phyloP scores from a whole-genome alignment of 2,113 vertebrate genomes.

The Phalacrocorax carbo region DNA sequence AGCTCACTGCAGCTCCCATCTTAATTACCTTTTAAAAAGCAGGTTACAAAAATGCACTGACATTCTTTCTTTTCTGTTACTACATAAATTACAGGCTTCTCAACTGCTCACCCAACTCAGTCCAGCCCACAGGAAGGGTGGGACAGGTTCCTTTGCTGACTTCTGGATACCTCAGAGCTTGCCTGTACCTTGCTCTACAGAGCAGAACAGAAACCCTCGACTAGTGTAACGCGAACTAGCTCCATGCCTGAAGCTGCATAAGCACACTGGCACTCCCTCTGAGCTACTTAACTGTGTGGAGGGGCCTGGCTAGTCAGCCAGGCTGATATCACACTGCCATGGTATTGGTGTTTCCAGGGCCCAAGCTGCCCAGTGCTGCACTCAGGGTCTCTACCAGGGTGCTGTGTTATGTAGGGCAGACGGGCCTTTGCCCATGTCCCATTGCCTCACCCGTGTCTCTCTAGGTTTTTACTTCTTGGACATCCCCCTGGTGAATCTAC shows the following conservation, averaged over 20 bases:
- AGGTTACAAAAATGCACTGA: conserved; percentile 72
- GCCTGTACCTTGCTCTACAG: background rate
- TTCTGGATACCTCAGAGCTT: background rate
- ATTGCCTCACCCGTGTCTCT: background rate
- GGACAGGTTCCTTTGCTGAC: background rate
- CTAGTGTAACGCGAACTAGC: background rate
- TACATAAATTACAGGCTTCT: conserved; percentile 51
- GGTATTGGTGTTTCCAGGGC: background rate
- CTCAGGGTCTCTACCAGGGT: background rate
- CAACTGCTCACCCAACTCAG: background rate
- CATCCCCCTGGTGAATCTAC: background rate
- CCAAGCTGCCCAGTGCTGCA: background rate
- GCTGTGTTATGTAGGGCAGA: background rate
- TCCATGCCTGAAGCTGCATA: background rate
- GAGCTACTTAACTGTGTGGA: background rate
- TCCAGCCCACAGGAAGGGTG: background rate
- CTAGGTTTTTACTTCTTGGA: background rate
- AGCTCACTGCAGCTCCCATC: conserved; percentile 65
- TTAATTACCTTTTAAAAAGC: conserved; percentile 79
- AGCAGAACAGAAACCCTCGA: background rate
- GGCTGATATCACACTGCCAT: accelerated
- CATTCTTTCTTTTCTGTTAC: conserved; percentile 60
- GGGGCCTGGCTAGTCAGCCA: background rate
- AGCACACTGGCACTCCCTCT: background rate
- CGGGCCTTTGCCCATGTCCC: background rate